Conservation (phyloP, 2,797 vertebrate genomes). For the Protosalanx chinensis region DNA sequence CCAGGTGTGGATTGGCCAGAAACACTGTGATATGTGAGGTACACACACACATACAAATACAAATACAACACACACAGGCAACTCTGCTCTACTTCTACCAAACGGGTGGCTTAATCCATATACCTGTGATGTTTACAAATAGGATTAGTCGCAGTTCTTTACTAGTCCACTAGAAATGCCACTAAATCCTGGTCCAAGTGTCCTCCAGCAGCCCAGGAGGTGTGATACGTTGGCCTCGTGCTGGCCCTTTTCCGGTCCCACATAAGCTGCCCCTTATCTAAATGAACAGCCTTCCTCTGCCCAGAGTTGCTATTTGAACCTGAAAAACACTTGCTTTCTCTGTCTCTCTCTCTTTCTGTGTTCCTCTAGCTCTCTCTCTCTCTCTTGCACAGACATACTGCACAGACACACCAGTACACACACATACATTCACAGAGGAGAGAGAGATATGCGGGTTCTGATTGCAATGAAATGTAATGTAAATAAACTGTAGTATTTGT, state of each 20-base stretch:
- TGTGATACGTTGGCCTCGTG: slow-evolving; percentile 49
- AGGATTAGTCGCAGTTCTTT: slow-evolving; percentile 68
- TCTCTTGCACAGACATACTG: background rate
- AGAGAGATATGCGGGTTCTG: background rate
- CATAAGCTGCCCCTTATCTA: slow-evolving; percentile 42
- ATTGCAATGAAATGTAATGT: slow-evolving; percentile 30
- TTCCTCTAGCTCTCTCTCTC: background rate
- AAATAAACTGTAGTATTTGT: slow-evolving; percentile 30
- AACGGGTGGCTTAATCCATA: slow-evolving; percentile 63
- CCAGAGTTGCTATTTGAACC: background rate
- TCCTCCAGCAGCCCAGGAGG: slow-evolving; percentile 23
- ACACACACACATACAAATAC: background rate
- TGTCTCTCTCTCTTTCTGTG: background rate
- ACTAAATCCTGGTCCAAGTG: slow-evolving; percentile 47
- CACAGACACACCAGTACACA: slow-evolving; percentile 5
- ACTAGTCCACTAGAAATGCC: slow-evolving; percentile 53
- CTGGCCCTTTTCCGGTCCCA: slow-evolving; percentile 58
- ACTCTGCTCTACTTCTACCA: slow-evolving; percentile 45
- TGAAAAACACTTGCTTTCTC: background rate
- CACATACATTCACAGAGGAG: slow-evolving; percentile 14
- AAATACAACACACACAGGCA: background rate
- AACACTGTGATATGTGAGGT: background rate
- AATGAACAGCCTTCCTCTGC: slow-evolving; percentile 5
- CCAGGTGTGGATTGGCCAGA: background rate
- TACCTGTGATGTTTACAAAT: slow-evolving; percentile 76